Conservation (phyloP, 2,888 invertebrate genomes). For the Malthinus seriepunctatus region DNA sequence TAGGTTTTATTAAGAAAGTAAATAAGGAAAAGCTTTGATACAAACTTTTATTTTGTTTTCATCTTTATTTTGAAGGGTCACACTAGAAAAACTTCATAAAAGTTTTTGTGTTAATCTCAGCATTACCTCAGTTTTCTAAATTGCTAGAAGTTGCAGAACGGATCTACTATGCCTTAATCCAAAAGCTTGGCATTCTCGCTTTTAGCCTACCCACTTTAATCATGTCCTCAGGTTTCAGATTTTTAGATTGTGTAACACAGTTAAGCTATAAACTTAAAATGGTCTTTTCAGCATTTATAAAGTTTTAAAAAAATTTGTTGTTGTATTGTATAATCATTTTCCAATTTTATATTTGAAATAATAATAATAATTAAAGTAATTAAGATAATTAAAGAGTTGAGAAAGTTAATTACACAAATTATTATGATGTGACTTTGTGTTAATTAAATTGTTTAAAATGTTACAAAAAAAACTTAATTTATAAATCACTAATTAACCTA, state of each 20-base stretch:
- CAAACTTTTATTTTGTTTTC: slow-evolving; percentile 22
- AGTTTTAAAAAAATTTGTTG: slow-evolving; percentile 21
- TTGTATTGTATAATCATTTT: neutral
- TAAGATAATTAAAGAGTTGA: too few relatives aligned
- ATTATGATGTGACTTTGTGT: too few relatives aligned
- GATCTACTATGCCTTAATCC: slow-evolving; percentile 27
- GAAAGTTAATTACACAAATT: too few relatives aligned
- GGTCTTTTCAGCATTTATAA: slow-evolving; percentile 21
- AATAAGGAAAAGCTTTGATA: slow-evolving; percentile 11
- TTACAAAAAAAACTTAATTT: too few relatives aligned
- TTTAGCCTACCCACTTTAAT: slow-evolving; percentile 29
- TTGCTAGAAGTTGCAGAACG: slow-evolving; percentile 27
- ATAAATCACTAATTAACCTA: too few relatives aligned
- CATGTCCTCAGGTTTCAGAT: slow-evolving; percentile 29
- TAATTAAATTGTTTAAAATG: too few relatives aligned
- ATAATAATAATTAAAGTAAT: too few relatives aligned
- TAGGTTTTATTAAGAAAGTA: neutral
- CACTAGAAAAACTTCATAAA: slow-evolving; percentile 28
- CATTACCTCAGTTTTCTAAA: slow-evolving; percentile 29
- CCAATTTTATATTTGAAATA: too few relatives aligned
- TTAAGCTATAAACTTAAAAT: slow-evolving; percentile 27
- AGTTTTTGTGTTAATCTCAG: slow-evolving; percentile 31
- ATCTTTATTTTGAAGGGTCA: slow-evolving; percentile 25
- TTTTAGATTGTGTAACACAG: slow-evolving; percentile 27
- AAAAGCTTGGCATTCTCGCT: slow-evolving; percentile 25